phyloP scores from a whole-genome alignment of 2,113 vertebrate genomes.

The Amblyopsis rosae region DNA sequence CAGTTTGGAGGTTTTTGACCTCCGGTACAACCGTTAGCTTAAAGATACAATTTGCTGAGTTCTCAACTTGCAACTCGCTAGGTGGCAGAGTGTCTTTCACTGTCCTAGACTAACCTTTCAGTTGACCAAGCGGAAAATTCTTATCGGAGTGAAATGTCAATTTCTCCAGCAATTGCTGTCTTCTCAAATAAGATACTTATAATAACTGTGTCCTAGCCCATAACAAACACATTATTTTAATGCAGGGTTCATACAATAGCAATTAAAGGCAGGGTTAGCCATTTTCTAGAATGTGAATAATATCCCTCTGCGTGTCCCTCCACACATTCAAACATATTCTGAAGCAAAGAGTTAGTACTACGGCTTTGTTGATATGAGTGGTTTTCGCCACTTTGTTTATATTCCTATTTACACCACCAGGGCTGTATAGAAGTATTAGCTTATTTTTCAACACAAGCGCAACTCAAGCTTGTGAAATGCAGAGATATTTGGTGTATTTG shows the following conservation, averaged over 20 bases:
- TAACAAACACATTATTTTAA: conserved; percentile 23
- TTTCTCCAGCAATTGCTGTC: conserved; percentile 35
- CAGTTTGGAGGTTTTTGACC: conserved; percentile 1
- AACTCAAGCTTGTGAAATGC: too few relatives aligned
- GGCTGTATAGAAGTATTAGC: too few relatives aligned
- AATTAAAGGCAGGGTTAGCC: conserved; percentile 15
- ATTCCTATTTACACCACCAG: too few relatives aligned
- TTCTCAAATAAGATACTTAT: conserved; percentile 39
- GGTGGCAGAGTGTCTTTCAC: conserved; percentile 29
- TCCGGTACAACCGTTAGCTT: conserved; percentile 12
- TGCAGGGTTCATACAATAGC: neutral
- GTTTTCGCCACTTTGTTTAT: too few relatives aligned
- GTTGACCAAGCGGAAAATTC: conserved; percentile 37
- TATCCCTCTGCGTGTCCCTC: too few relatives aligned
- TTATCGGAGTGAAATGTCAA: conserved; percentile 27
- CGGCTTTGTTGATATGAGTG: too few relatives aligned
- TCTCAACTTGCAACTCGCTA: neutral
- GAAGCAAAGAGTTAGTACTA: too few relatives aligned
- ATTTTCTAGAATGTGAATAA: too few relatives aligned
- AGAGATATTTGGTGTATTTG: too few relatives aligned
- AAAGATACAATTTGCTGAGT: conserved; percentile 20
- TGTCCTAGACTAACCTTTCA: conserved; percentile 28
- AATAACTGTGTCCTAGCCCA: conserved; percentile 25
- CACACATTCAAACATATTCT: too few relatives aligned
- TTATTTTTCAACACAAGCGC: too few relatives aligned